These are phyloP conservation scores for Pterocles orientalis DNA, from an alignment of 2,113 vertebrate genomes.

Conservation along the genomic window DNA sequence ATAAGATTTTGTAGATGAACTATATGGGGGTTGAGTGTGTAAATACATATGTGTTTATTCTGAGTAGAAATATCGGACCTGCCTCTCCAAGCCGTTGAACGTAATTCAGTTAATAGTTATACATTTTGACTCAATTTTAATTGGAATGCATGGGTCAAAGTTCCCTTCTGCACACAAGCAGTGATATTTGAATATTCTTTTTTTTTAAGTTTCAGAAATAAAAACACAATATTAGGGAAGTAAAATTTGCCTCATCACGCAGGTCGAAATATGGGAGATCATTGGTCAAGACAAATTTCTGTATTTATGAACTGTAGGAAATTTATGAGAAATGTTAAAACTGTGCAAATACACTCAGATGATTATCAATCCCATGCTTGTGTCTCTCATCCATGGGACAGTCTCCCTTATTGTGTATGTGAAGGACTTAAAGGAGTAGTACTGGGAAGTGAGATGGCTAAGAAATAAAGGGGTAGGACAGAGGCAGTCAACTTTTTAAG, in stretches of 20 bases:
- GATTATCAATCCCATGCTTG: accelerated
- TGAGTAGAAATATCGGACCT: background rate
- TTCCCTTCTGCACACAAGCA: background rate
- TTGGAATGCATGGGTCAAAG: background rate
- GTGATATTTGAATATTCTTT: background rate
- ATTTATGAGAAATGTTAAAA: background rate
- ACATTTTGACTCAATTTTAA: background rate
- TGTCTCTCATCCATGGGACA: background rate
- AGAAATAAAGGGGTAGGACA: background rate
- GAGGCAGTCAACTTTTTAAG: background rate
- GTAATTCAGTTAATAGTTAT: background rate
- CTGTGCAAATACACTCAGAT: background rate
- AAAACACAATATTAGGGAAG: background rate
- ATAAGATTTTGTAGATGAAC: background rate
- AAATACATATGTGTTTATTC: accelerated
- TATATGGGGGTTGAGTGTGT: accelerated
- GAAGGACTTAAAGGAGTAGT: background rate
- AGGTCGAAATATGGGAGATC: background rate
- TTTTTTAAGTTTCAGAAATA: background rate
- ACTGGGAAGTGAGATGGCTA: background rate
- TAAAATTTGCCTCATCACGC: background rate
- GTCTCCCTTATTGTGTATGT: background rate
- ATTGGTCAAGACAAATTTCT: background rate
- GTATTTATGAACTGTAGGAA: background rate
- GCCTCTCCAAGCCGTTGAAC: background rate